These are phyloP conservation scores for Leptoteleia sp. DNA, from an alignment of 1,140 invertebrate species.

Conservation along the genomic window DNA sequence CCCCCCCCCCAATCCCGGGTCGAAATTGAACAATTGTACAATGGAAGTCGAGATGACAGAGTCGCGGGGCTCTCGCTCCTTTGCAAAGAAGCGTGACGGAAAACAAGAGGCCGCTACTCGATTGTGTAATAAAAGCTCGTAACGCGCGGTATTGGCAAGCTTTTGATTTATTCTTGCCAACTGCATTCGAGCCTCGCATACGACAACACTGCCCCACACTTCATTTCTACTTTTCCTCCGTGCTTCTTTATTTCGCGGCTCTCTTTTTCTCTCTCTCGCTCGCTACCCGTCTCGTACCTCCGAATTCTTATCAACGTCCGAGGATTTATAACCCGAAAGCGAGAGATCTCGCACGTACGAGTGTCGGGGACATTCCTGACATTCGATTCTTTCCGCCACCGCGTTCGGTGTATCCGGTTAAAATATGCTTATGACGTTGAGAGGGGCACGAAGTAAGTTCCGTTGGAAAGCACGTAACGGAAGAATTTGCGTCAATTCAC, in stretches of 20 bases:
- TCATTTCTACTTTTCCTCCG: slow-evolving; percentile 48
- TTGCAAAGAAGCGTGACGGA: slow-evolving; percentile 67
- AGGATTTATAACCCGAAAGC: slow-evolving; percentile 61
- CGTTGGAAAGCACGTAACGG: slow-evolving; percentile 10
- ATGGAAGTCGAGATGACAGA: slow-evolving; percentile 23
- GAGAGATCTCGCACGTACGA: slow-evolving; percentile 53
- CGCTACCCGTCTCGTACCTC: slow-evolving; percentile 2
- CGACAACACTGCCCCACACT: slow-evolving; percentile 46
- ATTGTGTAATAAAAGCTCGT: slow-evolving; percentile 76
- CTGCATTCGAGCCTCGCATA: slow-evolving; percentile 59
- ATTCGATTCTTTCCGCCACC: slow-evolving; percentile 35
- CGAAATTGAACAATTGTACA: slow-evolving; percentile 13
- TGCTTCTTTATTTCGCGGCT: slow-evolving; percentile 3
- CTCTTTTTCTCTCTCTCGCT: slow-evolving; percentile 3
- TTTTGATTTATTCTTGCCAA: slow-evolving; percentile 74
- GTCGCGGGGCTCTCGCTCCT: slow-evolving; percentile 13
- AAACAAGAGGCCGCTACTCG: slow-evolving; percentile 39
- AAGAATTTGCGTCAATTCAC: no score
- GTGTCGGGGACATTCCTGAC: slow-evolving; percentile 34
- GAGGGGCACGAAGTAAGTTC: slow-evolving; percentile 13
- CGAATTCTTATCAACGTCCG: slow-evolving; percentile 60
- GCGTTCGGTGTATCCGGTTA: slow-evolving; percentile 6
- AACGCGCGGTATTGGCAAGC: slow-evolving; percentile 75
- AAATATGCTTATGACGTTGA: slow-evolving; percentile 41
- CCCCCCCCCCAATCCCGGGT: no score